Conservation (phyloP, 2,797 vertebrate species). For the Nasua narica region DNA sequence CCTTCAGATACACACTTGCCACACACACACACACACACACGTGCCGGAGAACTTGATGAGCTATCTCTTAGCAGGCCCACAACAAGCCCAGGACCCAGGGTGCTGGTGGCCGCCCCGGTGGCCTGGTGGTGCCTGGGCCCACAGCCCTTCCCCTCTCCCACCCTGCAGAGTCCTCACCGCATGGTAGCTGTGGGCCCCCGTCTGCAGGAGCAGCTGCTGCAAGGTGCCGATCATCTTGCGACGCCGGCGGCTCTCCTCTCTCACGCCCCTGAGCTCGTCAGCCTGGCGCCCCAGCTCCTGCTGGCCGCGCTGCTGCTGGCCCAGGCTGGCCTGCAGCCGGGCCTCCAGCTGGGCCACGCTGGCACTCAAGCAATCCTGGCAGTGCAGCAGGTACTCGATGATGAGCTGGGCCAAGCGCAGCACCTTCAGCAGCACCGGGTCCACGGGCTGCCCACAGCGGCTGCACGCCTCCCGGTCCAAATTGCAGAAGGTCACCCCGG, state of each 20-base stretch:
- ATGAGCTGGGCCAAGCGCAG: slow-evolving; percentile 86
- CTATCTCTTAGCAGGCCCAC: background rate
- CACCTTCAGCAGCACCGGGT: slow-evolving; percentile 84
- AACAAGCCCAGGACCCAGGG: background rate
- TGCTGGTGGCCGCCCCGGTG: no score
- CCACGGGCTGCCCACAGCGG: slow-evolving; percentile 81
- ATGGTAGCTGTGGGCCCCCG: slow-evolving; percentile 79
- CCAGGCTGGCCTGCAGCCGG: slow-evolving; percentile 69
- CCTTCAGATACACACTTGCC: background rate
- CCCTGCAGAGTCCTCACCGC: slow-evolving; percentile 71
- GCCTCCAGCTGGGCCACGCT: slow-evolving; percentile 78
- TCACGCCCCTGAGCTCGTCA: slow-evolving; percentile 73
- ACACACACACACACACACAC: background rate
- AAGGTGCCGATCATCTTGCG: slow-evolving; percentile 83
- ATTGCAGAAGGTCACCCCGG: slow-evolving; percentile 82
- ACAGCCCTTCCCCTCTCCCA: background rate
- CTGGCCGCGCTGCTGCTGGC: slow-evolving; percentile 70
- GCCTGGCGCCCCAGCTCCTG: slow-evolving; percentile 75
- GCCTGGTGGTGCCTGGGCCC: background rate
- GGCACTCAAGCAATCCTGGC: slow-evolving; percentile 82
- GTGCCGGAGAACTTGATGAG: background rate
- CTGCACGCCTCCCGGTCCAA: slow-evolving; percentile 82
- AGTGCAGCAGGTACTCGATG: slow-evolving; percentile 87
- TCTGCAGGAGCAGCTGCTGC: slow-evolving; percentile 84
- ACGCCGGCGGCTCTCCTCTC: slow-evolving; percentile 81